Percentiles rank a stretch among this genome's conserved stretches.
phyloP scores from a whole-genome alignment of 2,888 invertebrate species.

The Mesochorus sp. region DNA sequence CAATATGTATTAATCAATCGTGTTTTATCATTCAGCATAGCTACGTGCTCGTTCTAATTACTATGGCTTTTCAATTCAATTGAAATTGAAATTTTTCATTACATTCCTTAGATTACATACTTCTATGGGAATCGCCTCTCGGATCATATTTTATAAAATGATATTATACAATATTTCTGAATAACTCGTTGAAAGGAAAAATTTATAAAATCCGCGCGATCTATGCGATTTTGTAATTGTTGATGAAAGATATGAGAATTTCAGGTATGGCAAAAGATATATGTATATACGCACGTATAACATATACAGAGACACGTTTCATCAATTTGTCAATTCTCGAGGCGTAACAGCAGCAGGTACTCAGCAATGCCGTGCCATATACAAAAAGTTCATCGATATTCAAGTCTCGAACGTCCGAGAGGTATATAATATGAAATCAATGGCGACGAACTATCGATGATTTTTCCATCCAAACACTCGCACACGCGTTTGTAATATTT shows the following conservation, averaged over 20 bases:
- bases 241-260: not conserved
- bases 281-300: no score
- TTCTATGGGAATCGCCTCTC: not conserved
- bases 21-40: slow-evolving; percentile 15
- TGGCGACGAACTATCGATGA: slow-evolving; percentile 41
- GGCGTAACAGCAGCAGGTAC: slow-evolving; percentile 14
- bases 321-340: slow-evolving; percentile 24
- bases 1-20: slow-evolving; percentile 26
- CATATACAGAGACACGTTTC: slow-evolving; percentile 12
- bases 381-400: slow-evolving; percentile 40
- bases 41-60: slow-evolving; percentile 43
- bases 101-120: not conserved
- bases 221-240: not conserved
- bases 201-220: not conserved
- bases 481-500: not conserved
- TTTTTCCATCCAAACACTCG: not conserved
- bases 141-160: not conserved
- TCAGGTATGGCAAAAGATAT: no score
- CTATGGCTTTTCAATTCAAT: slow-evolving; percentile 32
- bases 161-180: not conserved
- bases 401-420: slow-evolving; percentile 25
- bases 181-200: not conserved
- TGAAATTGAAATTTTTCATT: slow-evolving; percentile 13
- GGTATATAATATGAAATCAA: slow-evolving; percentile 46
- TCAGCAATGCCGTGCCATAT: slow-evolving; percentile 43